Conservation (phyloP, 2,888 invertebrate genomes). For the Torymus tubicola region DNA sequence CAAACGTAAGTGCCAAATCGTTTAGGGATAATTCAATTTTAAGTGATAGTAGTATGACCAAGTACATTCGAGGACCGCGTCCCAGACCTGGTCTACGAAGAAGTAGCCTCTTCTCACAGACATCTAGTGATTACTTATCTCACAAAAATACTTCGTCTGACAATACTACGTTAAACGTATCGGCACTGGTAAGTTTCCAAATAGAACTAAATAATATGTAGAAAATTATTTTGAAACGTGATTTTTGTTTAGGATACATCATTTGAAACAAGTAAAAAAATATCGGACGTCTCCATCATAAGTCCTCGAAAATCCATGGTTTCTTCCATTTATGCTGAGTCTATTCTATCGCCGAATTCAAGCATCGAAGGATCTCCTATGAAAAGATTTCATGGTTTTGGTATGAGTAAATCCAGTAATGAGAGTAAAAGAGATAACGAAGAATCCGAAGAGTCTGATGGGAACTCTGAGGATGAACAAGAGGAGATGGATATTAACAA, state of each 20-base stretch:
- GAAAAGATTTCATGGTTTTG: slow-evolving; percentile 11
- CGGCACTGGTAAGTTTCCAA: slow-evolving; percentile 33
- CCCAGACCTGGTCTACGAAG: slow-evolving; percentile 68
- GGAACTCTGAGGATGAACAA: slow-evolving; percentile 45
- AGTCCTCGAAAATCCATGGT: slow-evolving; percentile 28
- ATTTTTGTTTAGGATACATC: slow-evolving; percentile 35
- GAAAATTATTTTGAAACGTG: neutral
- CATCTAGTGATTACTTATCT: slow-evolving; percentile 41
- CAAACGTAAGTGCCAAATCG: slow-evolving; percentile 60
- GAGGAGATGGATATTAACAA: neutral
- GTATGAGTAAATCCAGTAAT: slow-evolving; percentile 4
- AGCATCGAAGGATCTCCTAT: slow-evolving; percentile 61
- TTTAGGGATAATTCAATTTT: slow-evolving; percentile 63
- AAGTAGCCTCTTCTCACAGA: slow-evolving; percentile 54
- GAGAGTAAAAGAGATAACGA: slow-evolving; percentile 34
- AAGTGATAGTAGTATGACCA: slow-evolving; percentile 59
- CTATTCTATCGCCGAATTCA: slow-evolving; percentile 65
- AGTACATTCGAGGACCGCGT: slow-evolving; percentile 60
- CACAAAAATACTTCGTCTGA: slow-evolving; percentile 11
- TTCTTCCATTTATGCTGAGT: slow-evolving; percentile 60
- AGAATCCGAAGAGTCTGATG: slow-evolving; percentile 38
- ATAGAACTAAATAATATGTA: neutral
- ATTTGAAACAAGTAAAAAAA: slow-evolving; percentile 20
- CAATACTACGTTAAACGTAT: slow-evolving; percentile 24
- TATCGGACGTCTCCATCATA: neutral